Evolutionary conservation across 2,797 vertebrate species (phyloP).

Genomic region (Aldrovandia affinis): DNA sequence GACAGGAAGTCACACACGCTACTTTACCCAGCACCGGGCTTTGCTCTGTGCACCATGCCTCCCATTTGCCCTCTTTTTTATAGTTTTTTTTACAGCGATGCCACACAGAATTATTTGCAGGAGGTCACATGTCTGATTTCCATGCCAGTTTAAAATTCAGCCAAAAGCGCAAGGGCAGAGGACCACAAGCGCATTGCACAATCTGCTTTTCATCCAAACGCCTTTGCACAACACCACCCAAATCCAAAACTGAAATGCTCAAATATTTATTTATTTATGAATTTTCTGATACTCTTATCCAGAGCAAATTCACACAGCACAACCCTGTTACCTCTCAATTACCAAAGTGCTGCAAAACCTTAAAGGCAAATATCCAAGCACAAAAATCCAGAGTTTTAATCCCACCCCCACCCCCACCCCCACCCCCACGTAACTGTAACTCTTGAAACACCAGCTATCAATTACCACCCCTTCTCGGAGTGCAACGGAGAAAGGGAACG

Average conservation of each 20-base stretch:
- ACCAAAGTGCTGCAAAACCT: not conserved
- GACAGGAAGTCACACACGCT: not conserved
- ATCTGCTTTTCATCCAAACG: not conserved
- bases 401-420: not conserved
- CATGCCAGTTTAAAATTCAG: not conserved
- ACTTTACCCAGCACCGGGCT: not conserved
- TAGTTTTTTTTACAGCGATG: not conserved
- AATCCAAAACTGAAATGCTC: too few species aligned
- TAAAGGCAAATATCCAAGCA: not conserved
- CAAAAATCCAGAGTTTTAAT: not conserved
- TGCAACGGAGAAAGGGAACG: constrained; percentile 66
- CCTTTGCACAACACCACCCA: not conserved
- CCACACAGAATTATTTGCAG: not conserved
- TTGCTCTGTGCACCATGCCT: too few species aligned
- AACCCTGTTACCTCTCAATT: not conserved
- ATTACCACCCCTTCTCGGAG: not conserved
- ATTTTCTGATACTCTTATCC: not conserved
- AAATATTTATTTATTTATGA: too few species aligned
- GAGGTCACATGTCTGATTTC: not conserved
- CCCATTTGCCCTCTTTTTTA: not conserved
- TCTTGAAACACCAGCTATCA: not conserved
- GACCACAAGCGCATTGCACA: not conserved
- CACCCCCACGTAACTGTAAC: not conserved
- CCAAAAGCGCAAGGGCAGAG: not conserved
- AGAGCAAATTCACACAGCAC: not conserved